Evolutionary conservation across 2,113 vertebrate genomes (phyloP).

Genomic region (Lipotes vexillifer): DNA sequence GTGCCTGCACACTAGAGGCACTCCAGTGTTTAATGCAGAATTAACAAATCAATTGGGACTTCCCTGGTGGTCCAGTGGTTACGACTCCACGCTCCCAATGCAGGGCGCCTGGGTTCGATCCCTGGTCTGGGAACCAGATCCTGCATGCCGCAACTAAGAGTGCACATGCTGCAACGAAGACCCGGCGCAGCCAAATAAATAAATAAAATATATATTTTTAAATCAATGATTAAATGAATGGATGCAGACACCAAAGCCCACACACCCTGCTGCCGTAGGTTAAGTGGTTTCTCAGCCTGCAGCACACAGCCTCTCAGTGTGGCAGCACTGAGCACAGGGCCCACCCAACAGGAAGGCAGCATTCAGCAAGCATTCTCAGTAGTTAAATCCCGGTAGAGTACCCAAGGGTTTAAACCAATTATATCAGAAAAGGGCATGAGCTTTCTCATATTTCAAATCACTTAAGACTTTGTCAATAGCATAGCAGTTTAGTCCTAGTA

Average conservation of each 20-base stretch:
- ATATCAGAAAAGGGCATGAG: conserved; percentile 39
- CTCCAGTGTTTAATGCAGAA: neutral
- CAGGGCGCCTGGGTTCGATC: no score
- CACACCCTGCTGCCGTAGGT: neutral
- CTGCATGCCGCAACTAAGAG: no score
- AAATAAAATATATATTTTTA: no score
- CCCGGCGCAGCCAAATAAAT: no score
- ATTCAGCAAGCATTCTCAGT: neutral
- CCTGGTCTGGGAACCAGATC: no score
- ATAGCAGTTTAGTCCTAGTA: conserved; percentile 33
- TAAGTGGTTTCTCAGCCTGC: neutral
- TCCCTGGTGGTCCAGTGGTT: no score
- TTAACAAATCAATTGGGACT: neutral
- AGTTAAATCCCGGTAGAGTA: neutral
- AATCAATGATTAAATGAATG: neutral
- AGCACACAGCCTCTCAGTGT: neutral
- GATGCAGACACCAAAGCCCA: neutral
- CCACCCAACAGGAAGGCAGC: neutral
- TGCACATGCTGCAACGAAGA: no score
- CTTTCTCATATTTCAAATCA: conserved; percentile 65
- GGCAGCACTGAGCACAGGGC: neutral
- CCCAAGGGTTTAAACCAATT: conserved; percentile 12
- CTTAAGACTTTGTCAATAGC: conserved; percentile 58
- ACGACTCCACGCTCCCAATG: no score
- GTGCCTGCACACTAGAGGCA: neutral